Evolutionary conservation across 1,140 invertebrate genomes (phyloP).

Genomic region (Drosophila sp.): DNA sequence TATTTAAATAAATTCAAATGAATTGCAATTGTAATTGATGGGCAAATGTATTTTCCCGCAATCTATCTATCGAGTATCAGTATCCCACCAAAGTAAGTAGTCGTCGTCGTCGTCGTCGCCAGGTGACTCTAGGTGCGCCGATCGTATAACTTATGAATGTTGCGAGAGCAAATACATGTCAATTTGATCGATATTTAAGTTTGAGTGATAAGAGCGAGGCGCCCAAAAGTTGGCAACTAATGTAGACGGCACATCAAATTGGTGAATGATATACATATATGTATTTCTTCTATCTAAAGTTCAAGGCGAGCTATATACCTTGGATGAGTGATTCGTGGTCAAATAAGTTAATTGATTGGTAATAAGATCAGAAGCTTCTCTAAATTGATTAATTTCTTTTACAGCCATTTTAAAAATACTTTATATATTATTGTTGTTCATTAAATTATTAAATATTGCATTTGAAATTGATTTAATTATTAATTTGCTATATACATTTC

Average conservation of each 20-base stretch:
- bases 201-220: slow-evolving; percentile 24
- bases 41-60: slow-evolving; percentile 11
- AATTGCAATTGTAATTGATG: slow-evolving; percentile 70
- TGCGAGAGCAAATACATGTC: slow-evolving; percentile 13
- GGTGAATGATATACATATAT: not conserved
- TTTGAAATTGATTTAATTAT: not conserved
- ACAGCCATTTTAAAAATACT: not conserved
- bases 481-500: not conserved
- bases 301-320: not conserved
- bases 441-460: not conserved
- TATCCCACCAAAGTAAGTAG: not conserved
- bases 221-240: slow-evolving; percentile 42
- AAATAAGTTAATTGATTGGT: slow-evolving; percentile 2
- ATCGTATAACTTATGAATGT: not conserved
- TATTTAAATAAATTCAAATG: slow-evolving; percentile 80
- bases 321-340: not conserved
- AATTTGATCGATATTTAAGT: slow-evolving; percentile 29
- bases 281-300: not conserved
- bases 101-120: not conserved
- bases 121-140: not conserved
- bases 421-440: not conserved
- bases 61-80: not conserved
- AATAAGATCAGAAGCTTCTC: not conserved
- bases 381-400: not conserved
- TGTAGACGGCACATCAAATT: not conserved